A percentile compares a stretch with the other conserved stretches of the same genome.
These are phyloP conservation scores for Porites rus DNA, from an alignment of 92 coral and sea anemone species.

Conservation along the genomic window DNA sequence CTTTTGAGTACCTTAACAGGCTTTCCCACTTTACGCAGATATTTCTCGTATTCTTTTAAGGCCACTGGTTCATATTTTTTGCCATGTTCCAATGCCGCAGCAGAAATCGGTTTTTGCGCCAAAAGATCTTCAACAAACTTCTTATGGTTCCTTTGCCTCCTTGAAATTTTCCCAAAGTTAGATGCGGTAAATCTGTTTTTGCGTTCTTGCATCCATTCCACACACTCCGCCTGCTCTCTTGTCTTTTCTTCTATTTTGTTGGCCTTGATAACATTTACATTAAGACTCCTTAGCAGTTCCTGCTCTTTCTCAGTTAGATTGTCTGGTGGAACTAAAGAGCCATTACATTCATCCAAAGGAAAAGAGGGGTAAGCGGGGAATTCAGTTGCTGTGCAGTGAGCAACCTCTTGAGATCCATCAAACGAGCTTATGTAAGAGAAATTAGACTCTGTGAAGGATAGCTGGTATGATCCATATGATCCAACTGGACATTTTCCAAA, in stretches of 20 bases:
- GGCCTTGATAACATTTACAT: slow-evolving; percentile 49
- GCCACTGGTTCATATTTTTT: slow-evolving; percentile 67
- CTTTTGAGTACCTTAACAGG: slow-evolving; percentile 55
- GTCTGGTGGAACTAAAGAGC: slow-evolving; percentile 47
- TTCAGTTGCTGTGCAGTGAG: slow-evolving; percentile 26
- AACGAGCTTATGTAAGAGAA: slow-evolving; percentile 43
- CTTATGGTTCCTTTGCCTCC: slow-evolving; percentile 57
- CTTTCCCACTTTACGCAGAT: slow-evolving; percentile 42
- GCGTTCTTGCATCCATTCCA: slow-evolving; percentile 61
- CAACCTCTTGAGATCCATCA: slow-evolving; percentile 37
- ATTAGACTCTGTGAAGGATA: slow-evolving; percentile 43
- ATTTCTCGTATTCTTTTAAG: slow-evolving; percentile 52
- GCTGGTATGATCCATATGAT: slow-evolving; percentile 65
- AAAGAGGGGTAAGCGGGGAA: slow-evolving; percentile 64
- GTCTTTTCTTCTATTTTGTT: slow-evolving; percentile 62
- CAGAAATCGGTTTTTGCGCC: slow-evolving; percentile 34
- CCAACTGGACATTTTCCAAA: slow-evolving; percentile 68
- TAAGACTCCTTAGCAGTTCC: slow-evolving; percentile 52
- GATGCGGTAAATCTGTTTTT: slow-evolving; percentile 64
- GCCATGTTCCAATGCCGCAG: slow-evolving; percentile 66
- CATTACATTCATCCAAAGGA: slow-evolving; percentile 64
- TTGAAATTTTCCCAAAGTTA: slow-evolving; percentile 40
- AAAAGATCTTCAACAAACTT: slow-evolving; percentile 63
- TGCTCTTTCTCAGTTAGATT: slow-evolving; percentile 43
- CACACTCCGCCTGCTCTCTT: slow-evolving; percentile 51